Conservation (phyloP, 1,140 invertebrate genomes). For the Sitophilus oryzae region DNA sequence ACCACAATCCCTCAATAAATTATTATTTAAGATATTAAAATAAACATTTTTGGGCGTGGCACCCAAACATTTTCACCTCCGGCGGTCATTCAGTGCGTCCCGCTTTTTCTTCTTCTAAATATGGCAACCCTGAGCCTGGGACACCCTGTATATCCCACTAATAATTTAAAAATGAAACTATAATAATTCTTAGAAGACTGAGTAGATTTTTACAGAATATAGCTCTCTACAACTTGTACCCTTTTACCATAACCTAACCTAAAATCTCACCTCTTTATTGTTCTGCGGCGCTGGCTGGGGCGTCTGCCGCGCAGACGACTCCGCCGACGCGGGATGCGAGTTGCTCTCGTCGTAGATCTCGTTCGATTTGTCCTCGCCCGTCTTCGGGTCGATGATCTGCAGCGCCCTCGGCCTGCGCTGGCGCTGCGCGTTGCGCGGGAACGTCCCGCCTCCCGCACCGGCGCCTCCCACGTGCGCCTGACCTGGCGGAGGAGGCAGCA, state of each 20-base stretch:
- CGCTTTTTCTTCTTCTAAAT: too few relatives aligned
- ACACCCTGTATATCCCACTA: too few relatives aligned
- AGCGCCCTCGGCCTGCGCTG: conserved; percentile 34
- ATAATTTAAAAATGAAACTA: too few relatives aligned
- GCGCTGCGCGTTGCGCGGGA: not conserved
- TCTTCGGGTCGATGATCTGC: conserved; percentile 39
- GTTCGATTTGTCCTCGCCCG: conserved; percentile 36
- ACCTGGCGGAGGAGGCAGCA: not conserved
- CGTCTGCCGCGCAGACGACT: conserved; percentile 42
- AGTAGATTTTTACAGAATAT: not conserved
- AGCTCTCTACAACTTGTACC: not conserved
- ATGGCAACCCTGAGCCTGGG: too few relatives aligned
- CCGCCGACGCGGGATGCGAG: conserved; percentile 39
- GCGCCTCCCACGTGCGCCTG: not conserved
- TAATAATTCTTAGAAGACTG: too few relatives aligned
- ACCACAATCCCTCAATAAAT: too few relatives aligned
- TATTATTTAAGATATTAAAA: too few relatives aligned
- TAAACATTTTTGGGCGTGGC: too few relatives aligned
- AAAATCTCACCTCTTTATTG: conserved; percentile 32
- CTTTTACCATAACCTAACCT: not conserved
- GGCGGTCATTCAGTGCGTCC: too few relatives aligned
- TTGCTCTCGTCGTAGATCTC: conserved; percentile 38
- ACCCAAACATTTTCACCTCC: too few relatives aligned
- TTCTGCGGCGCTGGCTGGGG: conserved; percentile 35
- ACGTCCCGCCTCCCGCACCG: not conserved